phyloP scores from a whole-genome alignment of 2,888 invertebrate species.

The Aphodius sticticus region DNA sequence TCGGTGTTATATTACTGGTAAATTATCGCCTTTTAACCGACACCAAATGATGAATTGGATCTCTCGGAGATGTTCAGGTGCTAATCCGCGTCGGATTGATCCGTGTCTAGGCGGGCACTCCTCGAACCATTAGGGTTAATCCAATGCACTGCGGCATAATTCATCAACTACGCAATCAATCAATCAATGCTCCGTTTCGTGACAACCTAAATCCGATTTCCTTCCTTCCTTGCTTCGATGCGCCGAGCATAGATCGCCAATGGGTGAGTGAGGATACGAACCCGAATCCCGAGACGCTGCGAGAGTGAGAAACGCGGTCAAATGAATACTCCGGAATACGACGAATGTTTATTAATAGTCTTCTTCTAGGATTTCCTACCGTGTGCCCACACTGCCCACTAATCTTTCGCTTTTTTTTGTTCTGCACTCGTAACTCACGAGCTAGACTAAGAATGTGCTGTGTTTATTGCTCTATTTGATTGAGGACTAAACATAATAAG shows the following conservation, averaged over 20 bases:
- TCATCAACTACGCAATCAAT: constrained; percentile 59
- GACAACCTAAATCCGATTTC: constrained; percentile 60
- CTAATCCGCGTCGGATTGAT: constrained; percentile 44
- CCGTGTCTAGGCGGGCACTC: constrained; percentile 50
- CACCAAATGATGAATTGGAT: constrained; percentile 42
- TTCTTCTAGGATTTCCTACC: neutral
- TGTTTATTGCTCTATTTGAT: no score
- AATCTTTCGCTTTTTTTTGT: neutral
- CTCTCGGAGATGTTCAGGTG: constrained; percentile 44
- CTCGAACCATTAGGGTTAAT: constrained; percentile 55
- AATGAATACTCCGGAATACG: neutral
- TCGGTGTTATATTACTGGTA: constrained; percentile 24
- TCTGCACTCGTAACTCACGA: neutral
- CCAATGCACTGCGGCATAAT: constrained; percentile 57
- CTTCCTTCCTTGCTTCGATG: constrained; percentile 42
- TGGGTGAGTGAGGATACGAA: neutral
- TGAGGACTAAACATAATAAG: no score
- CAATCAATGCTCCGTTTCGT: constrained; percentile 58
- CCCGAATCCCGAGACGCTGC: neutral
- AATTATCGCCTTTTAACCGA: constrained; percentile 36
- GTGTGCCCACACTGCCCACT: neutral
- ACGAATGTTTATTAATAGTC: neutral
- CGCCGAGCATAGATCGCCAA: constrained; percentile 19
- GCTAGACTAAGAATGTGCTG: no score
- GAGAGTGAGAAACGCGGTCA: constrained; percentile 7